Evolutionary conservation across 1,140 invertebrate genomes (phyloP).

Genomic region (Drosophila virilis): DNA sequence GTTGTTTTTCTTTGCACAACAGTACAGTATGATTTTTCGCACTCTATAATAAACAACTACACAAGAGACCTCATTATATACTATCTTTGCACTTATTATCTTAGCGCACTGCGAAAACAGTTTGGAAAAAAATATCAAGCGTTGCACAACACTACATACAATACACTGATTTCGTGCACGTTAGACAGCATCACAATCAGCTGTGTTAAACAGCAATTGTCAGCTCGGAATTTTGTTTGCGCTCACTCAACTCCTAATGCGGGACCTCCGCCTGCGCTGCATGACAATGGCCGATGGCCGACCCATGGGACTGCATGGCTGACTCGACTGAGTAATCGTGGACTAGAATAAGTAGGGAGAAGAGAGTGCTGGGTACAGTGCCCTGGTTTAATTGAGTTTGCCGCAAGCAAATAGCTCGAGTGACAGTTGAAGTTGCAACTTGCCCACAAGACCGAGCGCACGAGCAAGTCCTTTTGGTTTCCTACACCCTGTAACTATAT

Average conservation of each 20-base stretch:
- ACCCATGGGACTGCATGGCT: slow-evolving; percentile 5
- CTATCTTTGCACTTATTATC: not conserved
- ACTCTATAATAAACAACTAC: not conserved
- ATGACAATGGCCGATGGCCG: slow-evolving; percentile 23
- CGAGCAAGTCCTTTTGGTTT: slow-evolving; percentile 1
- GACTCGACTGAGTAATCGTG: not conserved
- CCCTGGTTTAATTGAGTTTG: slow-evolving; percentile 52
- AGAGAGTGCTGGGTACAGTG: slow-evolving; percentile 15
- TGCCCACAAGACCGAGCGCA: slow-evolving; percentile 27
- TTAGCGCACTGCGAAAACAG: not conserved
- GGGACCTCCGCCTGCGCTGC: slow-evolving; percentile 6
- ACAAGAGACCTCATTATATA: not conserved
- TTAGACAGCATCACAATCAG: slow-evolving; percentile 11
- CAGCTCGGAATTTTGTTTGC: slow-evolving; percentile 33
- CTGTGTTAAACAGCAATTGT: slow-evolving; percentile 23
- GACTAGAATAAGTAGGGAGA: not conserved
- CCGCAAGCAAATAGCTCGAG: slow-evolving; percentile 46
- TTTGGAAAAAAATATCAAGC: not conserved
- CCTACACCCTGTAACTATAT: not conserved
- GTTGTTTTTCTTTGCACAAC: not conserved
- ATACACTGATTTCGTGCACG: slow-evolving; percentile 11
- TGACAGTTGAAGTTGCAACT: slow-evolving; percentile 51
- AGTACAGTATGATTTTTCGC: not conserved
- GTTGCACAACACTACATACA: slow-evolving; percentile 5
- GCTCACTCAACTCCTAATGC: slow-evolving; percentile 35